Conservation (phyloP, 2,797 vertebrate genomes). For the Diplodus sargus region DNA sequence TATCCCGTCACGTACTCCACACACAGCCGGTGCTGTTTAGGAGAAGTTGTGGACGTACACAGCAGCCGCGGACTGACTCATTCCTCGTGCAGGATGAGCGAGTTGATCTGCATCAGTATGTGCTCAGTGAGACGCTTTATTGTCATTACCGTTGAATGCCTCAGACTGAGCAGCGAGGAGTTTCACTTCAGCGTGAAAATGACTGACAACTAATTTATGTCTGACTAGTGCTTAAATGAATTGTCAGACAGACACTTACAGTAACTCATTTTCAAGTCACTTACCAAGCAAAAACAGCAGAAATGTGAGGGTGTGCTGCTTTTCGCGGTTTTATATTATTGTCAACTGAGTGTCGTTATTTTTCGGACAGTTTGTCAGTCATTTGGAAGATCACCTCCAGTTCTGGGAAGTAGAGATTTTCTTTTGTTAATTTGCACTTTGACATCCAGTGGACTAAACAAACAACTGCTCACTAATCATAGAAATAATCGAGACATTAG, state of each 20-base stretch:
- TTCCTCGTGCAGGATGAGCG: neutral
- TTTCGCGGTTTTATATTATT: neutral
- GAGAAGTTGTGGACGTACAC: constrained; percentile 41
- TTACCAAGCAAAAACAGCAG: neutral
- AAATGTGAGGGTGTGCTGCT: neutral
- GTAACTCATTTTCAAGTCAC: constrained; percentile 2
- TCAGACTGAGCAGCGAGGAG: neutral
- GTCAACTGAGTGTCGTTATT: neutral
- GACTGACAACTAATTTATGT: neutral
- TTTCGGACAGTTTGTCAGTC: constrained; percentile 1
- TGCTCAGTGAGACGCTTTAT: neutral
- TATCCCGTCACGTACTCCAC: constrained; percentile 53
- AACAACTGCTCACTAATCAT: neutral
- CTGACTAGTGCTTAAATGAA: neutral
- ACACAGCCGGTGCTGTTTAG: constrained; percentile 52
- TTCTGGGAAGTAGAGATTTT: neutral
- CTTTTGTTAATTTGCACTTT: neutral
- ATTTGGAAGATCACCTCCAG: neutral
- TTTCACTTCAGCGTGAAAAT: neutral
- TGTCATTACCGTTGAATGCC: neutral
- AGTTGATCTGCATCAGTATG: constrained; percentile 26
- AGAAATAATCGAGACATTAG: neutral
- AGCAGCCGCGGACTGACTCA: neutral
- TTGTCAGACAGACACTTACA: neutral
- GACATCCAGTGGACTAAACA: neutral